Evolutionary conservation across 1,140 invertebrate genomes (phyloP).

Genomic region (Drosophila cardini): DNA sequence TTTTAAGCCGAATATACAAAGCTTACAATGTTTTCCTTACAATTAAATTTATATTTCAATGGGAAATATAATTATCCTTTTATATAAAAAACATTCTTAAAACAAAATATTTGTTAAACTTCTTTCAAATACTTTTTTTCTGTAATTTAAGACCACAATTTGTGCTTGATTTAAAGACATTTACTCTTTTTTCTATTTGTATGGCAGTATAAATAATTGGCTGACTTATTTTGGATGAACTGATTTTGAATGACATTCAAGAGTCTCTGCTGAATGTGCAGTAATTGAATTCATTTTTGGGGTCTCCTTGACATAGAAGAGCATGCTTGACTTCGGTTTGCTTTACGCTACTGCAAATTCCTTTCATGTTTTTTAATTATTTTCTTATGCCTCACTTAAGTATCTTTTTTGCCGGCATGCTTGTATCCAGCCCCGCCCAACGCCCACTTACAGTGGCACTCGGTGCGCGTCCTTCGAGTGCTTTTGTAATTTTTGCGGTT

Average conservation of each 20-base stretch:
- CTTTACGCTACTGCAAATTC: conserved; percentile 8
- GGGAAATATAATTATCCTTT: no score
- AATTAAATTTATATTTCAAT: no score
- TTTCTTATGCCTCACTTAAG: conserved; percentile 75
- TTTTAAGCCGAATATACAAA: no score
- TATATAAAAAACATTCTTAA: no score
- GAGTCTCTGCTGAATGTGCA: background rate
- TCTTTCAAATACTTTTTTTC: no score
- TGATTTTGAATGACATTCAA: background rate
- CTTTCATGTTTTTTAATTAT: conserved; percentile 74
- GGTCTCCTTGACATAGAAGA: conserved; percentile 25
- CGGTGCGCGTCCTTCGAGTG: conserved; percentile 50
- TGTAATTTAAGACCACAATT: no score
- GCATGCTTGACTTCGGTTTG: conserved; percentile 52
- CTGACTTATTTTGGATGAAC: conserved; percentile 9
- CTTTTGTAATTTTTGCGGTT: conserved; percentile 78
- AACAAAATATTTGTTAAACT: no score
- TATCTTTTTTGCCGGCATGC: conserved; percentile 18
- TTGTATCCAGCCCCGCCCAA: background rate
- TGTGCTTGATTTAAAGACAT: background rate
- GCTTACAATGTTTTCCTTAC: no score
- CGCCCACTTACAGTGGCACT: conserved; percentile 5
- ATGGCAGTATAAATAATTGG: conserved; percentile 9
- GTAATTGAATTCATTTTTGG: conserved; percentile 10
- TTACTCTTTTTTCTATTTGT: background rate